phyloP scores from a whole-genome alignment of 2,113 vertebrate genomes.

The Tiliqua scincoides region DNA sequence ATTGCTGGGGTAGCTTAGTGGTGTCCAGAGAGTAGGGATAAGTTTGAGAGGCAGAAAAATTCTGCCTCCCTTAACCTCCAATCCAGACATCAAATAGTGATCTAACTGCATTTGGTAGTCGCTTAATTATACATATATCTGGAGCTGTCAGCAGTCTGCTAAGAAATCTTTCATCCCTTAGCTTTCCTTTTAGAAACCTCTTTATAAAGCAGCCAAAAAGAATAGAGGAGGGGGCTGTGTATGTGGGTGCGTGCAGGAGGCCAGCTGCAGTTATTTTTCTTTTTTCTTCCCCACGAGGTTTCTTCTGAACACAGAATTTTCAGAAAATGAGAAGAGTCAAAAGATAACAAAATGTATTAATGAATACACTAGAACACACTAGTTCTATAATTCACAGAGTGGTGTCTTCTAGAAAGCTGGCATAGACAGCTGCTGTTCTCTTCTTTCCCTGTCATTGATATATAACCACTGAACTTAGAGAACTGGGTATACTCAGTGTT shows the following conservation, averaged over 20 bases:
- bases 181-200: constrained; percentile 56
- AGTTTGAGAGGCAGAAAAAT: constrained; percentile 61
- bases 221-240: constrained; percentile 19
- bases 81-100: constrained; percentile 69
- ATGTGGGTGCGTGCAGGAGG: not conserved
- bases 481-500: not conserved
- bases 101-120: constrained; percentile 50
- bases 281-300: not conserved
- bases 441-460: not conserved
- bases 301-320: not conserved
- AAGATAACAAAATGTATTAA: not conserved
- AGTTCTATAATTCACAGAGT: not conserved
- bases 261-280: not conserved
- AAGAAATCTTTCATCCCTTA: constrained; percentile 53
- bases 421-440: not conserved
- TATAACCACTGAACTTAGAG: not conserved
- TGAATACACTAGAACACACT: not conserved
- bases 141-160: constrained; percentile 63
- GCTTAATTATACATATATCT: constrained; percentile 59
- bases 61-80: constrained; percentile 68
- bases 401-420: not conserved
- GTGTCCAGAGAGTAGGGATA: constrained; percentile 64
- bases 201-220: constrained; percentile 46
- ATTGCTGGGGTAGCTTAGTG: constrained; percentile 66
- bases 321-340: not conserved